Evolutionary conservation across 2,888 invertebrate species (phyloP).

Genomic region (Blastobasis adustella): DNA sequence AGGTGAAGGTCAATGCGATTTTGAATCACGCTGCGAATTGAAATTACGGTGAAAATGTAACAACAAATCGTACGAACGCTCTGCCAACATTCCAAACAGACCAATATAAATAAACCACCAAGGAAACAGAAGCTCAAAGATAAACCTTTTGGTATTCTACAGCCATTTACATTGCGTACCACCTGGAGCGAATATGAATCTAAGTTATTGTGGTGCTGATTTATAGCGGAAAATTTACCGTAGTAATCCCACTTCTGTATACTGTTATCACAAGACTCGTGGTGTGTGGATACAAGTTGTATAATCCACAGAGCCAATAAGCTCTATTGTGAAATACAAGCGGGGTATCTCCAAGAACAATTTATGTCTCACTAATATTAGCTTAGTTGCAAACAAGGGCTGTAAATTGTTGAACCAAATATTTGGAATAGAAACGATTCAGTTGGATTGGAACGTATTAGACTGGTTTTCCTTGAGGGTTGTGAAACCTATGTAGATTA

Average conservation of each 20-base stretch:
- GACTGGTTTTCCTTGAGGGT: too few species aligned
- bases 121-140: neutral
- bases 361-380: conserved; percentile 36
- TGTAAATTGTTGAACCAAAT: conserved; percentile 12
- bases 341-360: conserved; percentile 27
- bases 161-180: too few species aligned
- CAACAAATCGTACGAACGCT: too few species aligned
- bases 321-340: conserved; percentile 38
- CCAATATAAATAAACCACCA: too few species aligned
- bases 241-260: conserved; percentile 29
- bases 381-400: conserved; percentile 17
- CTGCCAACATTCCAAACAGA: too few species aligned
- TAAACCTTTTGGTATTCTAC: neutral
- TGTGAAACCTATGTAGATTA: too few species aligned
- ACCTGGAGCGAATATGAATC: neutral
- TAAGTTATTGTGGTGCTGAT: conserved; percentile 16
- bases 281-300: conserved; percentile 32
- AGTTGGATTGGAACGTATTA: neutral
- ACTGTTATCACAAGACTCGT: conserved; percentile 33
- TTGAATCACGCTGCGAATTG: conserved; percentile 7
- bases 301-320: conserved; percentile 41
- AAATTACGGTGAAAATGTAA: too few species aligned
- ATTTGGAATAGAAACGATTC: conserved; percentile 2
- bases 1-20: conserved; percentile 50
- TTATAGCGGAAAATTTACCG: conserved; percentile 46